Percentiles rank a stretch among this genome's conserved stretches.
These are phyloP conservation scores for Xenopus petersii DNA, from an alignment of 2,797 vertebrate genomes.

Conservation along the genomic window DNA sequence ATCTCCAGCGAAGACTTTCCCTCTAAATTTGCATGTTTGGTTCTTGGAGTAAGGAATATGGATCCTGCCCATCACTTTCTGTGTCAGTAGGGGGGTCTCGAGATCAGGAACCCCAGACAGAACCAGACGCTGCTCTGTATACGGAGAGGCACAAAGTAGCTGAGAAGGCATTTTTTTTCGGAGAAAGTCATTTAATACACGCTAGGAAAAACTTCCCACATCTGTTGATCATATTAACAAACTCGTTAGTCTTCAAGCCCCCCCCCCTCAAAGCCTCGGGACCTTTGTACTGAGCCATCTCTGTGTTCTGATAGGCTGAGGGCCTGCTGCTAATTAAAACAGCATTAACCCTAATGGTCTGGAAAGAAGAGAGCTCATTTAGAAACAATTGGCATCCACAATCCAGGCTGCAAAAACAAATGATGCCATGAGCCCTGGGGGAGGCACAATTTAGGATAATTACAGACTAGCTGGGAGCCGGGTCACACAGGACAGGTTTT, in stretches of 20 bases:
- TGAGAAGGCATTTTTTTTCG: background rate
- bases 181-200: background rate
- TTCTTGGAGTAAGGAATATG: too few species aligned
- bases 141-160: too few species aligned
- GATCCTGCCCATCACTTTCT: too few species aligned
- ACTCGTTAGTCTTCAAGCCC: background rate
- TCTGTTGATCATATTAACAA: constrained; percentile 30
- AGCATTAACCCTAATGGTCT: constrained; percentile 90
- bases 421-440: constrained; percentile 66
- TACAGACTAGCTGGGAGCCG: constrained; percentile 31
- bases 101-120: too few species aligned
- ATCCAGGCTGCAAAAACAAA: constrained; percentile 78
- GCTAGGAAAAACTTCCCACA: constrained; percentile 1
- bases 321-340: constrained; percentile 92
- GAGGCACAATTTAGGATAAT: constrained; percentile 64
- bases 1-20: too few species aligned
- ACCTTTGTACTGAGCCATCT: constrained; percentile 1
- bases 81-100: too few species aligned
- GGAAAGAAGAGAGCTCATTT: constrained; percentile 78
- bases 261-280: constrained; percentile 1
- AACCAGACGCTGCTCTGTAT: too few species aligned
- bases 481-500: background rate
- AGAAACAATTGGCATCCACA: constrained; percentile 78
- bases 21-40: too few species aligned
- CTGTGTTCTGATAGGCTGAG: constrained; percentile 66